Base-by-base conservation (phyloP, 2,888 invertebrate species). In the Melolontha melolontha region DNA sequence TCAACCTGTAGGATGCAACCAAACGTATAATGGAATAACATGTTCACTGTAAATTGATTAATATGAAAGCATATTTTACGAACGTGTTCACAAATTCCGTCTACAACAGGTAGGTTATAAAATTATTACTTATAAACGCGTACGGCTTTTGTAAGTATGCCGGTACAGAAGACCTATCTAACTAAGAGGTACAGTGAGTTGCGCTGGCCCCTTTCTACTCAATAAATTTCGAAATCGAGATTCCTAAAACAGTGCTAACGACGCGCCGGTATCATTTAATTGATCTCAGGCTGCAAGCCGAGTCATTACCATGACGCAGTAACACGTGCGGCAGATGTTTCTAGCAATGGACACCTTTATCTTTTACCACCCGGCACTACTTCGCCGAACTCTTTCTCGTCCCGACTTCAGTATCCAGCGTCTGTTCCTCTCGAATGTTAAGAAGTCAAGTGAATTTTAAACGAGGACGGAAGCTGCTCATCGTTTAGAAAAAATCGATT, bases 281-380 rank as follows among this genome's bases (percentile, higher is more conserved):
- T 71, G 71, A 72, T 72, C 72, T 71, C 40, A 64, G 68, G 68
- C 67, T 55, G 64, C 67, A 69, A 71, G 55, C 68, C 70, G 64
- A 70, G 65, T 73, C 71, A 72, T 73, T 73, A 71, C 71, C 67
- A 70, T 70, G 67, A 65, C 62, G 64, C 5, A 63, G 65, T 68
- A 66, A 73, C 73, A 73, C 73, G 73, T 73, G 73, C 73, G 73
- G 71, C 73, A 73, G 73, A 71, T 73, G 73, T 70, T 68, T 67
- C 69, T 66, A 66, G 69, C 64, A 66, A 64, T 70, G 70, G 55
- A 72, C 72, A 72, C 72, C 72, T 72, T 72, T 70, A 66, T 51
- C 62, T 65, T 41, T 49, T 41, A 66, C 67, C 72, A 72, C 70
- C 72, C 70, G 72, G 67, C 72, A 17, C 62, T 44, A 52, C 63